Base-by-base conservation (phyloP, 2,888 invertebrate species). In the Drosophila kuntzei region DNA sequence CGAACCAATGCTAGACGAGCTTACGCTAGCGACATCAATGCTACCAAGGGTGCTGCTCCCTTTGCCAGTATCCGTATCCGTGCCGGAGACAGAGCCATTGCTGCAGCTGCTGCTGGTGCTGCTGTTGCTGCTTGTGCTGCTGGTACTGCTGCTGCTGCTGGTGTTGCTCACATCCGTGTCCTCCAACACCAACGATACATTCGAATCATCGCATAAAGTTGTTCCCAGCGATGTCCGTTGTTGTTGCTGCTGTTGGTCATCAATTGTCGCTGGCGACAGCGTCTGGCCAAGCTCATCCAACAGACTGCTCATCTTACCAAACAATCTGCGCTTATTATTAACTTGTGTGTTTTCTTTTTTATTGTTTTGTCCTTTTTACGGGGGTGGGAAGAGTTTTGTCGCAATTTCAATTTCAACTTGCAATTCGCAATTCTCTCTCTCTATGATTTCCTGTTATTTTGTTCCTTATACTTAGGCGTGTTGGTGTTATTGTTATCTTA, bases 51-150 rank as follows among this genome's bases (percentile, higher is more conserved):
- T 71, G 59, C 83, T 87, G 64, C 85, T 80, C 11, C 83, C 77
- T 58, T 82, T 76, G 16, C 83, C 83, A 5, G 79, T 88, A 36
- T 87, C 83, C 36, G 83, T 78, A 32, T 85, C 82, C 12, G 86
- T 85, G 9, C 46, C 80, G 5, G 71, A 70, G 6, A 61, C 68
- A n/a, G 73, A 68, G 14, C 71, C 70, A 46, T 70, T 68, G 70
- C 74, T 74, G 54, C 72, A 74, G 72, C 79, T 75, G 59, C 69
- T 78, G 47, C 59, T 67, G 46, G 55, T 65, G 25, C 60, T 76
- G 27, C 51, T 60, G 59, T 49, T 78, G 66, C 46, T 60, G 60
- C 43, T 76, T 64, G 63, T 72, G 9, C 51, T 74, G 51, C 61
- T 79, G 50, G 57, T 70, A 43, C 68, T 79, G 69, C 80, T 79